Percentiles rank a stretch among this genome's conserved stretches.
These are phyloP conservation scores for Phyllotis vaccarum DNA, from an alignment of 2,797 vertebrate genomes.

Conservation along the genomic window DNA sequence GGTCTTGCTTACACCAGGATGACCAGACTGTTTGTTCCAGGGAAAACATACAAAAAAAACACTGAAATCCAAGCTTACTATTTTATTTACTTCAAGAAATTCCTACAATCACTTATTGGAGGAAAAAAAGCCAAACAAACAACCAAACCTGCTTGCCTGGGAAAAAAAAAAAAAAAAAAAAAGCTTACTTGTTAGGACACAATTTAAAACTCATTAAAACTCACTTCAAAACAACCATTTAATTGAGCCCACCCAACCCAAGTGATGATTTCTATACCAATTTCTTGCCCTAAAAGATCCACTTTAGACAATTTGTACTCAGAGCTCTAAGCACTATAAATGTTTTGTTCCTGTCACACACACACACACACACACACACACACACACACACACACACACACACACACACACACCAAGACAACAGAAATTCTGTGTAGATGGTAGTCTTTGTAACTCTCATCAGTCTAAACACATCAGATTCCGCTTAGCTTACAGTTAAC, in stretches of 20 bases:
- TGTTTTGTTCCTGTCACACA: not conserved
- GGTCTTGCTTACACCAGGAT: not conserved
- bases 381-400: too few relatives aligned
- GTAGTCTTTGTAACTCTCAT: not conserved
- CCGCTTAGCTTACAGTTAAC: not conserved
- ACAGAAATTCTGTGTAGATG: not conserved
- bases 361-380: too few relatives aligned
- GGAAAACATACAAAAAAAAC: not conserved
- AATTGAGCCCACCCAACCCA: too few relatives aligned
- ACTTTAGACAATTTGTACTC: not conserved
- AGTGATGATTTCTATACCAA: not conserved
- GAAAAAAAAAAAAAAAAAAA: too few relatives aligned
- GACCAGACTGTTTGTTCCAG: not conserved
- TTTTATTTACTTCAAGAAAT: constrained; percentile 12
- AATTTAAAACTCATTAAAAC: not conserved
- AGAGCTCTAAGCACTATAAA: not conserved
- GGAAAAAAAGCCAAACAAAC: too few relatives aligned
- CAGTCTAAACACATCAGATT: not conserved
- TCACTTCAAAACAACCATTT: not conserved
- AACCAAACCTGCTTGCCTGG: not conserved
- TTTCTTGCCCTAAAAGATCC: not conserved
- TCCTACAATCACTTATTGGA: not conserved
- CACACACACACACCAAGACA: not conserved
- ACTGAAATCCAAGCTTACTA: constrained; percentile 25
- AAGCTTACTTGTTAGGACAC: not conserved